A percentile compares a stretch with the other conserved stretches of the same genome.
These are phyloP conservation scores for Platyscapa corneri DNA, from an alignment of 1,140 invertebrate genomes.

Conservation along the genomic window DNA sequence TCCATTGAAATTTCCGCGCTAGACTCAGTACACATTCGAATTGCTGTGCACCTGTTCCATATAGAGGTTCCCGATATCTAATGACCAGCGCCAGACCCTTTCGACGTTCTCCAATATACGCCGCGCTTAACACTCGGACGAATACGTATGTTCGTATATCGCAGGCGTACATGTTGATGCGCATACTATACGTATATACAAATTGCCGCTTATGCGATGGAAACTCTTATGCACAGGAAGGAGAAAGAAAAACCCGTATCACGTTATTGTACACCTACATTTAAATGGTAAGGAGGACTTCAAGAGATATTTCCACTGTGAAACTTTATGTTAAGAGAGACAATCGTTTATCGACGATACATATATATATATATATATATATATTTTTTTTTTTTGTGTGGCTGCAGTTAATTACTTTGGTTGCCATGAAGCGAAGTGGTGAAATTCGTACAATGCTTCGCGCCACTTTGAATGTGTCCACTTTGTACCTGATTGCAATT, in stretches of 20 bases:
- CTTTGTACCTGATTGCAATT: constrained; percentile 4
- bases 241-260: no score
- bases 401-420: neutral
- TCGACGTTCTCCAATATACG: constrained; percentile 38
- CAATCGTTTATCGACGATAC: neutral
- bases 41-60: constrained; percentile 40
- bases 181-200: neutral
- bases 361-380: neutral
- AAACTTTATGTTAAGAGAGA: neutral
- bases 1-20: constrained; percentile 38
- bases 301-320: no score
- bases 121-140: neutral
- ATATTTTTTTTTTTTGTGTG: neutral
- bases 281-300: no score
- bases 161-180: neutral
- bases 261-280: no score
- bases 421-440: neutral
- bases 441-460: neutral
- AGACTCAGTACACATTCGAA: neutral
- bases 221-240: no score
- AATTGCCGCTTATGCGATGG: no score
- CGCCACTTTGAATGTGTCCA: neutral
- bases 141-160: neutral
- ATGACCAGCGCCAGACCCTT: constrained; percentile 48
- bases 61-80: constrained; percentile 41